These are phyloP conservation scores for Syrphus vitripennis DNA, from an alignment of 2,888 invertebrate species.

Conservation along the genomic window DNA sequence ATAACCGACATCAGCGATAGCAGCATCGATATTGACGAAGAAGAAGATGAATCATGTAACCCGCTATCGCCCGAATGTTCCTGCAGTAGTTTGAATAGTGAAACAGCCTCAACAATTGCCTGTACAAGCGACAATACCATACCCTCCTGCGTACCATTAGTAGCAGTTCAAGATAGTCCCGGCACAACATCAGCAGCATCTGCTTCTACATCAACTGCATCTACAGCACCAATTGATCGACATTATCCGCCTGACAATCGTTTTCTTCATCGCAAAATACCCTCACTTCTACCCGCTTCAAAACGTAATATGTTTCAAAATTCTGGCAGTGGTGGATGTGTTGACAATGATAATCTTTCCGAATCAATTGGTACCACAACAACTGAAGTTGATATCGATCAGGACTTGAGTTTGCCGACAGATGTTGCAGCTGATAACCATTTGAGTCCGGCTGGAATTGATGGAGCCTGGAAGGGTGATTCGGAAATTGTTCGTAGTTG, in stretches of 20 bases:
- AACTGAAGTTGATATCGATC: constrained; percentile 78
- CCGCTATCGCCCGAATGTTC: constrained; percentile 71
- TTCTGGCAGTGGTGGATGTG: neutral
- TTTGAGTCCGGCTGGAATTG: constrained; percentile 14
- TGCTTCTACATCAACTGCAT: constrained; percentile 67
- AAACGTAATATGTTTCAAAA: constrained; percentile 33
- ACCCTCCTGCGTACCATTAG: constrained; percentile 71
- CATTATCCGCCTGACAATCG: constrained; percentile 60
- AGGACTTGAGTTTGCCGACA: constrained; percentile 72
- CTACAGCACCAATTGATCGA: constrained; percentile 78
- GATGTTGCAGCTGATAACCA: constrained; percentile 20
- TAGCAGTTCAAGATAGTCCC: constrained; percentile 73
- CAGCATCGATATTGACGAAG: constrained; percentile 78
- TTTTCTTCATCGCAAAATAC: constrained; percentile 11
- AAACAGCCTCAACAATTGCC: constrained; percentile 69
- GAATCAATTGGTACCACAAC: constrained; percentile 79
- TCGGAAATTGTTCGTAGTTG: constrained; percentile 48
- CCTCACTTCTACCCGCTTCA: constrained; percentile 16
- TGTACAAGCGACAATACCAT: constrained; percentile 72
- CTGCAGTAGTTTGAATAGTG: constrained; percentile 72
- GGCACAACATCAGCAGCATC: constrained; percentile 41
- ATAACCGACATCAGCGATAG: constrained; percentile 75
- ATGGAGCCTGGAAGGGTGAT: constrained; percentile 17
- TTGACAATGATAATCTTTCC: constrained; percentile 74
- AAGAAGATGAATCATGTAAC: constrained; percentile 73